Evolutionary conservation across 2,797 vertebrate genomes (phyloP), one percentile per base, ranked within the genome.

Genomic region (Brachymystax lenok): DNA sequence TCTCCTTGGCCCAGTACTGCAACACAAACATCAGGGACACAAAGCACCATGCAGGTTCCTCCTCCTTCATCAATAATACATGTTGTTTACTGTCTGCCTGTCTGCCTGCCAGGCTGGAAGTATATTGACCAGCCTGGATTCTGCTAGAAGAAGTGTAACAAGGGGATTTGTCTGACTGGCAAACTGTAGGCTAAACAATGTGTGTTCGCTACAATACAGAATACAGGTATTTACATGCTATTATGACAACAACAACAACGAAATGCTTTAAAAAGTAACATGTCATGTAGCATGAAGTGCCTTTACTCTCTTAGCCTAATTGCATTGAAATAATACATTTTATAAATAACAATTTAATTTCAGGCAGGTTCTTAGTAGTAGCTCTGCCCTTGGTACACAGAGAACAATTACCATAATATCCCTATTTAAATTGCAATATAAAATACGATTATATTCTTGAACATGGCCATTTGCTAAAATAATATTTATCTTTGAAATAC

Each of bases 11-110:
- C 88, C 40, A 21, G 59, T 61, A 61, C 83, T 77, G 82, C 88
- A 80, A 87, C 86, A 89, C 88, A 92, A 90, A 93, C 90, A 91
- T 84, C 80, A 67, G 90, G 88, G 89, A 89, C 86, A 90, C 85
- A 89, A 90, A 79, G 75, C 83, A 76, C 79, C 4, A 7, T 0
- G 71, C 87, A 85, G 86, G 83, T 90, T 94, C 88, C 91, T 94
- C 88, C 91, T 90, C 88, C 82, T 92, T 93, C 89, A 92, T 93
- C 93, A 94, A 90, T 91, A 94, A 95, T 94, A 93, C 92, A 93
- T 90, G 88, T 79, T 81, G 87, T 19, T 73, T 17, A 33, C 17
- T 69, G 67, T 69, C 28, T 69, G 27, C 1, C 33, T 33, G 33
- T 5, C 30, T 35, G 33, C 5, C 27, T 67, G 66, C 14, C 21